These are phyloP conservation scores for Phoxinus dragarum DNA, from an alignment of 2,797 vertebrate genomes.

Conservation along the genomic window DNA sequence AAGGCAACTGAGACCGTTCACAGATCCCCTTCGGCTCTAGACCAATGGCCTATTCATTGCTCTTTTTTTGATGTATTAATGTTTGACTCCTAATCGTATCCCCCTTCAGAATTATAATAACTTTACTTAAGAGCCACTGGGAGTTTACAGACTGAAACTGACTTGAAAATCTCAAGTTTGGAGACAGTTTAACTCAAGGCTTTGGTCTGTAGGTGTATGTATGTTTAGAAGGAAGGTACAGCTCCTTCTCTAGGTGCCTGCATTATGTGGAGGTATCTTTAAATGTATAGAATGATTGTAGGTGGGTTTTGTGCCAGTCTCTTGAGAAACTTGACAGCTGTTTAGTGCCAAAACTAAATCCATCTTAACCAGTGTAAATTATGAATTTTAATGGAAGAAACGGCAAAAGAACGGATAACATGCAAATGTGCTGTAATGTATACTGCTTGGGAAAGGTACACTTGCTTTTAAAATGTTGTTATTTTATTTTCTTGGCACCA, in stretches of 20 bases:
- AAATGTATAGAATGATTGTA: constrained; percentile 29
- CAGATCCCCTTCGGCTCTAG: not conserved
- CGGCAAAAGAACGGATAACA: not conserved
- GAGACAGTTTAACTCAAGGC: constrained; percentile 35
- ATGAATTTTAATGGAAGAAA: not conserved
- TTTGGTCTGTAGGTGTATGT: constrained; percentile 37
- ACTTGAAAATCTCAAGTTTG: constrained; percentile 20
- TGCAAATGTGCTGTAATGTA: not conserved
- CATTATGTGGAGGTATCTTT: constrained; percentile 6
- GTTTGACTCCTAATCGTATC: not conserved
- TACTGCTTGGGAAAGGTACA: not conserved
- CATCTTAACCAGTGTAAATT: not conserved
- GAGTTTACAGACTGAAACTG: constrained; percentile 21
- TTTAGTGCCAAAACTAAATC: not conserved
- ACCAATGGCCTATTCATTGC: constrained; percentile 17
- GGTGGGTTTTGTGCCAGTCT: not conserved
- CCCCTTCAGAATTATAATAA: constrained; percentile 19
- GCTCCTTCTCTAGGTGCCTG: constrained; percentile 26
- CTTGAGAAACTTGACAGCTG: not conserved
- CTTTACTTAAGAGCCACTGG: constrained; percentile 7
- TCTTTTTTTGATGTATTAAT: constrained; percentile 1
- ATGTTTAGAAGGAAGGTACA: constrained; percentile 39
- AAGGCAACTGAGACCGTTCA: constrained; percentile 17
- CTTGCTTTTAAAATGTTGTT: not conserved
- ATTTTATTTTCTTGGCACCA: too few relatives aligned